A percentile compares a stretch with the other conserved stretches of the same genome.
Conservation (phyloP, 2,797 vertebrate species). For the Phataginus tetradactyla region DNA sequence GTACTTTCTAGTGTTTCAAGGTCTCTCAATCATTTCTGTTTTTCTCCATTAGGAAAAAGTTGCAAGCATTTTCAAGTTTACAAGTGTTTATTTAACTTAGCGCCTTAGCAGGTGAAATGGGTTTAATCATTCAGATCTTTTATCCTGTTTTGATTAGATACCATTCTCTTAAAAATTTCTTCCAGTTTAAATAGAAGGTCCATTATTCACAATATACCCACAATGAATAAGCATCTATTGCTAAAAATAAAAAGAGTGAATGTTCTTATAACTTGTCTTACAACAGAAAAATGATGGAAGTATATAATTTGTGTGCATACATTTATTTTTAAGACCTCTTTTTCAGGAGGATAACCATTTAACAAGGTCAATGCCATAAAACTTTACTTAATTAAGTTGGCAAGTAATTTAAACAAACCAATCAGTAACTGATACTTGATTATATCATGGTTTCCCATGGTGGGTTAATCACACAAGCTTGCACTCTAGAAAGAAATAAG, state of each 20-base stretch:
- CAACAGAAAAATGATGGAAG: neutral
- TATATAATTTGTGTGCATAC: neutral
- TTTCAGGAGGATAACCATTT: constrained; percentile 76
- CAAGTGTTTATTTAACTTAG: neutral
- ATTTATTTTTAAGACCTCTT: constrained; percentile 46
- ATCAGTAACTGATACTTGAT: neutral
- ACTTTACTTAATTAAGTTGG: neutral
- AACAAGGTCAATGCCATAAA: neutral
- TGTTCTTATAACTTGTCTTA: constrained; percentile 5
- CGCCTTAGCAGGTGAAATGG: neutral
- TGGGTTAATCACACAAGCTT: constrained; percentile 16
- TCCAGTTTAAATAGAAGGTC: neutral
- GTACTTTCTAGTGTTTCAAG: neutral
- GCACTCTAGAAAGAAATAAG: neutral
- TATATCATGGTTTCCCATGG: neutral
- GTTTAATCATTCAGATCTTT: constrained; percentile 4
- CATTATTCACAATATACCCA: neutral
- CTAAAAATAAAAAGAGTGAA: neutral
- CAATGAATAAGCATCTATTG: neutral
- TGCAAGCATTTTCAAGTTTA: constrained; percentile 40
- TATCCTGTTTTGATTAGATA: neutral
- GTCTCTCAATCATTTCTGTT: neutral
- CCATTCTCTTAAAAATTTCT: neutral
- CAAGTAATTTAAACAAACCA: constrained; percentile 2
- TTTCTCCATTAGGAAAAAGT: constrained; percentile 29